Evolutionary conservation across 2,888 invertebrate genomes (phyloP), one percentile per base, ranked within the genome.

Genomic region (Spodoptera picta): DNA sequence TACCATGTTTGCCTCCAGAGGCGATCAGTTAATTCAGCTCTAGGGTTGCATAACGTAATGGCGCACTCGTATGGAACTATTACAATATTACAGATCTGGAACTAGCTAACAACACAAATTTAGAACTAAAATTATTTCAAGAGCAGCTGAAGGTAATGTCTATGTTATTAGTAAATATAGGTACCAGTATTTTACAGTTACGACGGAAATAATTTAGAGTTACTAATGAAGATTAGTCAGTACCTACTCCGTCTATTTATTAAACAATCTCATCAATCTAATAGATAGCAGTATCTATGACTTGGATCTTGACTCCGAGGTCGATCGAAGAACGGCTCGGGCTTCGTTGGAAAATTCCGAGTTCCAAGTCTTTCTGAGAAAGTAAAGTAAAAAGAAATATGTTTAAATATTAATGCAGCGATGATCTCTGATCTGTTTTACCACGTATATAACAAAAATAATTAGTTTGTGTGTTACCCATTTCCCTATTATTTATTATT

Each of bases 181-280:
- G 27, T 9, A 36, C 36, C 36, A 9, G 2, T 36, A 36, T 36
- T 36, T 36, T 36, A 36, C 36, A 36, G 7, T 7, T 36, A 36
- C 7, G 5, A 36, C 9, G 36, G 36, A 7, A 36, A 36, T 36
- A 6, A 36, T 36, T 36, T 9, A 36, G 36, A 9, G 6, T 5
- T 36, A 36, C 7, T 36, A 36, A 36, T 36, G 1, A 36, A 36
- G 36, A 36, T 36, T 36, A 36, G 36, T 36, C 0, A 9, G 36
- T 36, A 36, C 36, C 41, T 42, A 55, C 49, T 36, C 43, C 10
- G 11, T 24, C 9, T 49, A 51, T 41, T 47, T 45, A 27, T 27
- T 43, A 53, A 53, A 65, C 49, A 50, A 66, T 62, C 48, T 67
- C 72, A 72, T 67, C 49, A 54, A 27, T 65, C 36, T 65, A 72